Percentiles rank a stretch among this genome's conserved stretches.
Evolutionary conservation across 2,797 vertebrate genomes (phyloP).

Genomic region (Thripadectes ignobilis): DNA sequence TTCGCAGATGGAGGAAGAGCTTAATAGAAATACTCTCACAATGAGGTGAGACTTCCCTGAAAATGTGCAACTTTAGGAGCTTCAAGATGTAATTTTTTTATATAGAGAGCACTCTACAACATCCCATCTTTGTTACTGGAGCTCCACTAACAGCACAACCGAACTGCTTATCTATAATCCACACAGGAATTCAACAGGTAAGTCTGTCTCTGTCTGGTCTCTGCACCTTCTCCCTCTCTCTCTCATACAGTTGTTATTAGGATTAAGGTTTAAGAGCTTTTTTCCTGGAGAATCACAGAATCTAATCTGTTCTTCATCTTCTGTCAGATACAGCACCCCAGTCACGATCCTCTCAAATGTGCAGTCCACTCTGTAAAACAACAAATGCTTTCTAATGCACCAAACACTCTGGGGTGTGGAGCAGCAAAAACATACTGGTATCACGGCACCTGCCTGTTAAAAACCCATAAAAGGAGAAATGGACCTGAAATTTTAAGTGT

Average conservation of each 20-base stretch:
- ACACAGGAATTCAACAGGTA: background rate
- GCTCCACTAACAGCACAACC: background rate
- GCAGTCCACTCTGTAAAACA: background rate
- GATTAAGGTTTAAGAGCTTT: background rate
- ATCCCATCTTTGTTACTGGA: background rate
- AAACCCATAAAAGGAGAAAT: background rate
- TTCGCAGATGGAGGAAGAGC: background rate
- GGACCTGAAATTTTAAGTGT: background rate
- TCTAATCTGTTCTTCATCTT: background rate
- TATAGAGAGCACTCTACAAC: background rate
- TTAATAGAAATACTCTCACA: background rate
- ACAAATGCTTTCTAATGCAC: background rate
- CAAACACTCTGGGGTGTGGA: fast-evolving
- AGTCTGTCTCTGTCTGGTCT: background rate
- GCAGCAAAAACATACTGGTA: fast-evolving
- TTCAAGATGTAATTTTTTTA: background rate
- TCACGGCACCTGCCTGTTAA: background rate
- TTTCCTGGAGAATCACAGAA: background rate
- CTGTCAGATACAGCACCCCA: background rate
- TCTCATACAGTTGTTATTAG: background rate
- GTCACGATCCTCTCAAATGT: background rate
- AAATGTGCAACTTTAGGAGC: background rate
- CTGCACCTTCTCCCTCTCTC: background rate
- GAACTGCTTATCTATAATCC: background rate
- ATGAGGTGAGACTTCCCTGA: background rate